phyloP scores from a whole-genome alignment of 2,888 invertebrate genomes.

The Nudaria mundana region DNA sequence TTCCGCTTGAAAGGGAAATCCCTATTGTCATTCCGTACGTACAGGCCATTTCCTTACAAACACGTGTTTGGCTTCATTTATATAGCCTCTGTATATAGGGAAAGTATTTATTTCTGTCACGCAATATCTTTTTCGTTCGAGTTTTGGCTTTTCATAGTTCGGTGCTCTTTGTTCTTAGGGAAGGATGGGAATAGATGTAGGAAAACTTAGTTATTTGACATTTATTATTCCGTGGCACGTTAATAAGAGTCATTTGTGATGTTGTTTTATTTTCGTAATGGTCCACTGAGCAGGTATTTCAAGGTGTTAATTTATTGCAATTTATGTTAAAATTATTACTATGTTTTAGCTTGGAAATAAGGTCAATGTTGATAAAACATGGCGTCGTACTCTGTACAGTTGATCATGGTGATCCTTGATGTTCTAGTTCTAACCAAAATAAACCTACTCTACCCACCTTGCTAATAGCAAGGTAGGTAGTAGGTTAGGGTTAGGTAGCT shows the following conservation, averaged over 20 bases:
- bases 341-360: background rate
- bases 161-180: slow-evolving; percentile 38
- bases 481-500: no score
- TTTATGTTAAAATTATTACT: slow-evolving; percentile 1
- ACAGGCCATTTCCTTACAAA: slow-evolving; percentile 71
- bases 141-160: slow-evolving; percentile 60
- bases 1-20: slow-evolving; percentile 79
- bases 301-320: slow-evolving; percentile 18
- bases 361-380: no score
- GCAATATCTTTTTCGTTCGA: slow-evolving; percentile 62
- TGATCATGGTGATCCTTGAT: no score
- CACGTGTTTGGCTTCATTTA: slow-evolving; percentile 72
- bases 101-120: slow-evolving; percentile 73
- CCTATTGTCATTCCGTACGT: slow-evolving; percentile 73
- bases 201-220: slow-evolving; percentile 55
- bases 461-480: no score
- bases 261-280: slow-evolving; percentile 41
- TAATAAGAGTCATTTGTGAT: slow-evolving; percentile 38
- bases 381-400: no score
- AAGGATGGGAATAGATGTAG: slow-evolving; percentile 39
- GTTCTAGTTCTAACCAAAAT: no score
- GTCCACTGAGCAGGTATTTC: slow-evolving; percentile 18
- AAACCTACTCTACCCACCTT: no score
- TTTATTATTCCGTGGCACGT: slow-evolving; percentile 58
- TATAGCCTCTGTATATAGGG: slow-evolving; percentile 51